Percentiles rank a stretch among this genome's conserved stretches.
Evolutionary conservation across 2,797 vertebrate genomes (phyloP).

Genomic region (Hypotaenidia okinawae): DNA sequence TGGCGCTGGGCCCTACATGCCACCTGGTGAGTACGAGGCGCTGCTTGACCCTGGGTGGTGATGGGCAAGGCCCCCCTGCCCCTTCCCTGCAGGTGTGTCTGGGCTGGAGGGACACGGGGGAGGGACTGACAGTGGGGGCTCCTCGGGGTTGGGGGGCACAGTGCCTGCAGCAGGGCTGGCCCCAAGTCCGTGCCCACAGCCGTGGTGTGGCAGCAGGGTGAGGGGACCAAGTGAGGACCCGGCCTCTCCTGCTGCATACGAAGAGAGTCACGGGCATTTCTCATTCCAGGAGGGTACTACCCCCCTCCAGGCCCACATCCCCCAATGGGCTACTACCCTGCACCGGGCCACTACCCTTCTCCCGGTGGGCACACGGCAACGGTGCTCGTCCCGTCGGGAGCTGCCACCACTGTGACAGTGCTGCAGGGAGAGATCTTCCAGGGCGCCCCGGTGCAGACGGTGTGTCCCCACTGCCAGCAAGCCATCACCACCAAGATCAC

Average conservation of each 20-base stretch:
- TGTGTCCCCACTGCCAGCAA: constrained; percentile 98
- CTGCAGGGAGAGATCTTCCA: constrained; percentile 98
- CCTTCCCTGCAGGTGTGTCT: rapidly evolving
- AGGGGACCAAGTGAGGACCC: rapidly evolving
- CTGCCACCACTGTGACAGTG: constrained; percentile 92
- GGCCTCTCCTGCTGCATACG: rapidly evolving
- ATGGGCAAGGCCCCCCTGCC: not conserved
- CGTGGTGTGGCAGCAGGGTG: not conserved
- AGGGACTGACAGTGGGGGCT: not conserved
- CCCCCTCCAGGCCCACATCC: constrained; percentile 76
- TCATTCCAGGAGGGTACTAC: constrained; percentile 72
- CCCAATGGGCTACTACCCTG: constrained; percentile 78
- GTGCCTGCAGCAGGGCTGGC: not conserved
- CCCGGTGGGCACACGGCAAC: constrained; percentile 89
- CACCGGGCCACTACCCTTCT: constrained; percentile 80
- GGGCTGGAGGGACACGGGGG: rapidly evolving
- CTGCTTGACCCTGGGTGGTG: rapidly evolving
- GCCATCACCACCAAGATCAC: constrained; percentile 94
- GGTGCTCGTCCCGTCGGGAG: constrained; percentile 87
- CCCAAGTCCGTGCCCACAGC: too few relatives aligned
- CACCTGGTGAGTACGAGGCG: constrained; percentile 67
- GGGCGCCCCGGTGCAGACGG: constrained; percentile 91
- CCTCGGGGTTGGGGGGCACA: not conserved
- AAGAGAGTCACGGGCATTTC: not conserved
- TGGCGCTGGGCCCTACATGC: constrained; percentile 77